Percentiles rank a stretch among this genome's conserved stretches.
Conservation (phyloP, 2,797 vertebrate species). For the Vespertilio murinus region DNA sequence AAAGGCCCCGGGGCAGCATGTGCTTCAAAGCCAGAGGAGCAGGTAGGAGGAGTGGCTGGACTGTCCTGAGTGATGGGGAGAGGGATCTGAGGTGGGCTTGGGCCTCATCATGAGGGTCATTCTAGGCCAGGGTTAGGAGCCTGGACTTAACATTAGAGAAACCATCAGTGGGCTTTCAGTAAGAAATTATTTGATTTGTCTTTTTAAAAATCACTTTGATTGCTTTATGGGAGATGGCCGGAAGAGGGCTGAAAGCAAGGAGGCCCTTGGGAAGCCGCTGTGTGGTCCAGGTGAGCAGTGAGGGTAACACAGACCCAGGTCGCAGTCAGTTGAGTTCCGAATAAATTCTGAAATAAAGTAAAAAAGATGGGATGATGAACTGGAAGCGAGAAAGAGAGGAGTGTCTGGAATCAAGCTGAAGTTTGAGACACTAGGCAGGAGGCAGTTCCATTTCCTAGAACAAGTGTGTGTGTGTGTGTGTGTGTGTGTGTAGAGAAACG, state of each 20-base stretch:
- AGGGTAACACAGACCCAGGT: not conserved
- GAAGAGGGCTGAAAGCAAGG: not conserved
- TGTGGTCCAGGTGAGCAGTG: not conserved
- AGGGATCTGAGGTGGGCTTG: not conserved
- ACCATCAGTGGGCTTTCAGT: not conserved
- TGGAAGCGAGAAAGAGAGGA: not conserved
- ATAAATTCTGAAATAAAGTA: not conserved
- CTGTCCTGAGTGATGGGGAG: not conserved
- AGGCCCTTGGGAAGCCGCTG: not conserved
- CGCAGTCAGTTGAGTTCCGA: not conserved
- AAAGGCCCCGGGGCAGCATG: not conserved
- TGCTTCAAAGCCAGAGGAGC: not conserved
- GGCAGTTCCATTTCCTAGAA: not conserved
- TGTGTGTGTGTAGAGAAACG: no score
- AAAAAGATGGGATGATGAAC: not conserved
- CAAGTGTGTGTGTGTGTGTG: no score
- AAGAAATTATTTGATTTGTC: not conserved
- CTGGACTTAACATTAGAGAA: not conserved
- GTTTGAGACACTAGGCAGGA: not conserved
- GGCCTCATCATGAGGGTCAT: not conserved
- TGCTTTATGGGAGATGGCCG: not conserved
- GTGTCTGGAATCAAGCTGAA: not conserved
- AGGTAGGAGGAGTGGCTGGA: not conserved
- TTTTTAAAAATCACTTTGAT: not conserved
- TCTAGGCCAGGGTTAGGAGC: not conserved